A percentile compares a stretch with the other conserved stretches of the same genome.
Evolutionary conservation across 2,797 vertebrate species (phyloP).

Genomic region (Chelon auratus): DNA sequence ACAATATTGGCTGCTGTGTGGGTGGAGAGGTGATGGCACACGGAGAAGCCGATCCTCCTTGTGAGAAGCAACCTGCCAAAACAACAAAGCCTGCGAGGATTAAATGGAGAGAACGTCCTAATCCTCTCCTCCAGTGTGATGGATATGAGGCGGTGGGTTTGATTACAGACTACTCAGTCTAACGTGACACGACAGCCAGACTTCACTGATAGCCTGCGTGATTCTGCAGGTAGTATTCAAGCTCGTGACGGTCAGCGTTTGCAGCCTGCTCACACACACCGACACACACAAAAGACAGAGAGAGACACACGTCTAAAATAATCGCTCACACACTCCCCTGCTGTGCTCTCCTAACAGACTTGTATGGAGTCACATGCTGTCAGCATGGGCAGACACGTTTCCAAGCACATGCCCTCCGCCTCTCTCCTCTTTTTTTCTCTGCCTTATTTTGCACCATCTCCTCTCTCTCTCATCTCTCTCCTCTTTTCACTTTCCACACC

Average conservation of each 20-base stretch:
- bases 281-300: background rate
- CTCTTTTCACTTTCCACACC: background rate
- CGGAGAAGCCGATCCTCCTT: slow-evolving; percentile 2
- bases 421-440: slow-evolving; percentile 4
- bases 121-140: background rate
- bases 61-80: slow-evolving; percentile 17
- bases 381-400: slow-evolving; percentile 67
- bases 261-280: slow-evolving; percentile 21
- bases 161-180: background rate
- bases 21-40: slow-evolving; percentile 1
- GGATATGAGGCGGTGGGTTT: background rate
- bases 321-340: slow-evolving; percentile 9
- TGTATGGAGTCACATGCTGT: slow-evolving; percentile 61
- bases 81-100: slow-evolving; percentile 27
- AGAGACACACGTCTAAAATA: background rate
- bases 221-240: background rate
- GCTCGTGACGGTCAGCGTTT: slow-evolving; percentile 1
- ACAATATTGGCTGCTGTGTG: background rate
- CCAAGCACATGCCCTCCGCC: slow-evolving; percentile 52
- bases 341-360: slow-evolving; percentile 28
- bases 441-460: background rate
- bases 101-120: background rate
- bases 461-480: background rate
- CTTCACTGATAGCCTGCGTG: background rate
- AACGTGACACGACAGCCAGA: background rate